phyloP scores from a whole-genome alignment of 2,888 invertebrate species.

The Mimachlamys varia region DNA sequence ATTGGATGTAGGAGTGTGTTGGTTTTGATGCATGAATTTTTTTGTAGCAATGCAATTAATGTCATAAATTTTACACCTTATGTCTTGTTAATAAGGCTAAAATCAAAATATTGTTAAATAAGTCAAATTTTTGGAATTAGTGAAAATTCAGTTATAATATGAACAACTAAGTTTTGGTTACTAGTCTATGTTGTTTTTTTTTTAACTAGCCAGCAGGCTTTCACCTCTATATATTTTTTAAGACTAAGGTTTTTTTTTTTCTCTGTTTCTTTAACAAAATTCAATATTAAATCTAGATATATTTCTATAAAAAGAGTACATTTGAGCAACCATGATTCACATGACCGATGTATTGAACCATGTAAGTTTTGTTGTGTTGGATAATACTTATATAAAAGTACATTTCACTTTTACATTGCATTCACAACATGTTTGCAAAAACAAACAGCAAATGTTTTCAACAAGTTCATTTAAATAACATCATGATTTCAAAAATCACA shows the following conservation, averaged over 20 bases:
- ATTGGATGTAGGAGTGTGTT: not conserved
- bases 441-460: not conserved
- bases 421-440: not conserved
- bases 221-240: no score
- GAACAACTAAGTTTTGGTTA: not conserved
- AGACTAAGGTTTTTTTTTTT: no score
- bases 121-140: not conserved
- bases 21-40: not conserved
- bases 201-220: no score
- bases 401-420: not conserved
- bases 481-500: not conserved
- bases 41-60: not conserved
- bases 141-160: not conserved
- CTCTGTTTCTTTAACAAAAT: no score
- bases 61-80: not conserved
- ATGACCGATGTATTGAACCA: not conserved
- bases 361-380: not conserved
- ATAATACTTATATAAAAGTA: not conserved
- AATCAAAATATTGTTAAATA: not conserved
- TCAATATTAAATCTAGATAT: no score
- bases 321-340: not conserved
- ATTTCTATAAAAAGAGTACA: no score
- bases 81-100: not conserved
- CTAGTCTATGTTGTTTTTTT: not conserved
- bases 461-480: not conserved